Conservation (phyloP, 92 coral and sea anemone genomes). For the Palythoa grandiflora region DNA sequence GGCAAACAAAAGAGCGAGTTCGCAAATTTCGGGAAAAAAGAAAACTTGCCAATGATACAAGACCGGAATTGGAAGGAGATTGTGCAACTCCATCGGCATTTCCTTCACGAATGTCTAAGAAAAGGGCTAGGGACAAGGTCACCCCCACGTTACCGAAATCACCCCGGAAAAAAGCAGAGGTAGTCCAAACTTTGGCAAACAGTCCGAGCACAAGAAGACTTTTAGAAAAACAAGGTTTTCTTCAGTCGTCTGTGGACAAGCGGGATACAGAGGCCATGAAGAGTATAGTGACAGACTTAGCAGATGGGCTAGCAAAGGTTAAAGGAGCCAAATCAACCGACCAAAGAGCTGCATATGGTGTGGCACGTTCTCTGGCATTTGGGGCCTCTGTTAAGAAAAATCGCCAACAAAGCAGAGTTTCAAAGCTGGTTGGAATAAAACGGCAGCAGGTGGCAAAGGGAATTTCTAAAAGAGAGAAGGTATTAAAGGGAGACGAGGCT, state of each 20-base stretch:
- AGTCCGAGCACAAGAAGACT: conserved; percentile 29
- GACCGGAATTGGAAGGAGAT: conserved; percentile 38
- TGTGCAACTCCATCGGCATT: conserved; percentile 26
- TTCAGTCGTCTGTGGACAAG: conserved; percentile 8
- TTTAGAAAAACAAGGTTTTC: conserved; percentile 17
- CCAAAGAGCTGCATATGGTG: conserved; percentile 43
- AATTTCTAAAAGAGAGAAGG: neutral
- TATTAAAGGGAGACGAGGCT: conserved; percentile 28
- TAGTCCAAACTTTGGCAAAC: conserved; percentile 11
- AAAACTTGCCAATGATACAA: conserved; percentile 16
- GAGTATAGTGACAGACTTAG: conserved; percentile 27
- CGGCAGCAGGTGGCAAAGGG: conserved; percentile 45
- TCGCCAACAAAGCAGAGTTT: conserved; percentile 29
- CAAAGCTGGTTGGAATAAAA: conserved; percentile 51
- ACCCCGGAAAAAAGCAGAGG: neutral
- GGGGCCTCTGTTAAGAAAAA: conserved; percentile 29
- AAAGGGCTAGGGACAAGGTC: no score
- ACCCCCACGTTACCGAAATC: no score
- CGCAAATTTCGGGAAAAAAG: conserved; percentile 49
- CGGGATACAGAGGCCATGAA: conserved; percentile 26
- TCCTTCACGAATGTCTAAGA: neutral
- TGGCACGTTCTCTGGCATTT: conserved; percentile 40
- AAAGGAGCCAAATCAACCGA: conserved; percentile 6
- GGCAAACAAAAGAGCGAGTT: conserved; percentile 35
- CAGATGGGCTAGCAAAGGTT: conserved; percentile 34